Evolutionary conservation across 1,140 invertebrate species (phyloP), one percentile per base, ranked within the genome.

Genomic region (Macrobrachium rosenbergii): DNA sequence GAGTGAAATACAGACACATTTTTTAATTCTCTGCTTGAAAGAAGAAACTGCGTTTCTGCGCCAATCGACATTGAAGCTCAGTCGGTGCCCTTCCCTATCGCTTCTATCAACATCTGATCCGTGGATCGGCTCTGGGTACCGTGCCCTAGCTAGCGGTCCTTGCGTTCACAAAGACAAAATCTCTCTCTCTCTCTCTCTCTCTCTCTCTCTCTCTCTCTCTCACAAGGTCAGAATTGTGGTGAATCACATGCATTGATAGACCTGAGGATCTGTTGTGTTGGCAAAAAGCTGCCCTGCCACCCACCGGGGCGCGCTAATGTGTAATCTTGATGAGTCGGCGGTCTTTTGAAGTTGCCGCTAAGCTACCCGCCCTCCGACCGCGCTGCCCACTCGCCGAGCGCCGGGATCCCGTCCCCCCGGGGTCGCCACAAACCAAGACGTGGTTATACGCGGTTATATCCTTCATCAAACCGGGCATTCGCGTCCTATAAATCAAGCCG

Each of bases 231-330:
- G 81, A 87, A 87, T 87, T 87, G 85, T 87, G 85, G 85, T 87
- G 85, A 87, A 87, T 87, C 85, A 87, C 85, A 87, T 87, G 85
- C 85, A 87, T 87, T 87, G 85, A 87, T 87, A 87, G 85, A 87
- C 85, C 78, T 87, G 78, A 69, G 85, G 85, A 87, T 87, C 78
- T 82, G 85, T 82, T 87, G 85, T 75, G 28, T 16, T 43, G 37
- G 76, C 69, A 86, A 86, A 87, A 87, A 81, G 72, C 85, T 82
- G 78, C 67, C 72, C 85, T 81, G 85, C 85, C 85, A 87, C 85
- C 85, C 85, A 87, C 78, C 78, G 78, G 85, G 85, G 85, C 77
- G 78, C 85, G 85, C 69, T 87, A 87, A 87, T 87, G 85, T 87
- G 85, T 72, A 87, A 87, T 87, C 85, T 87, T 82, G 85, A 87